Conservation (phyloP, 1,140 invertebrate genomes). For the Nymphalis io region DNA sequence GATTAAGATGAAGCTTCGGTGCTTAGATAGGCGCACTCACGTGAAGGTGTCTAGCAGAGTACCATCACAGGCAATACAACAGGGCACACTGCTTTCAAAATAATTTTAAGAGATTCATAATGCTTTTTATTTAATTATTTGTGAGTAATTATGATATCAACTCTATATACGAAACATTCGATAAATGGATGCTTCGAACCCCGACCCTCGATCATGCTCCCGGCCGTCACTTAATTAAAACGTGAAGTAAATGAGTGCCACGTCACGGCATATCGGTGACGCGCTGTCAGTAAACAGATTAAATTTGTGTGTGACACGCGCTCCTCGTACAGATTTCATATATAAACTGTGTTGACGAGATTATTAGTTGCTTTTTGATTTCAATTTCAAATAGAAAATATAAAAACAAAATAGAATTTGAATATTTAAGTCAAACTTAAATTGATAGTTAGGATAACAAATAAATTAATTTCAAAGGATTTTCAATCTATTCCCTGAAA, state of each 20-base stretch:
- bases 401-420: too few relatives aligned
- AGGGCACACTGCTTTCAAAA: too few relatives aligned
- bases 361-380: background rate
- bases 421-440: background rate
- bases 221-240: slow-evolving; percentile 5
- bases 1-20: too few relatives aligned
- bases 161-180: background rate
- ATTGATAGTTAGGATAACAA: background rate
- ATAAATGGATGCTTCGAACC: background rate
- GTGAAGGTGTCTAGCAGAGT: too few relatives aligned
- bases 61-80: too few relatives aligned
- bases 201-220: background rate
- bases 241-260: slow-evolving; percentile 4
- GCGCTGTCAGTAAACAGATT: slow-evolving; percentile 6
- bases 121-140: background rate
- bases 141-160: background rate
- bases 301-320: background rate
- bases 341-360: background rate
- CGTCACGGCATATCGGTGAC: background rate
- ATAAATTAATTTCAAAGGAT: background rate
- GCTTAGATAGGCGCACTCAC: too few relatives aligned
- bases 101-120: too few relatives aligned
- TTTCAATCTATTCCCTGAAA: slow-evolving; percentile 13
- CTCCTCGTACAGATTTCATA: background rate
- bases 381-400: background rate